Base-by-base conservation (phyloP, 2,797 vertebrate species). In the Falco novaeseelandiae region DNA sequence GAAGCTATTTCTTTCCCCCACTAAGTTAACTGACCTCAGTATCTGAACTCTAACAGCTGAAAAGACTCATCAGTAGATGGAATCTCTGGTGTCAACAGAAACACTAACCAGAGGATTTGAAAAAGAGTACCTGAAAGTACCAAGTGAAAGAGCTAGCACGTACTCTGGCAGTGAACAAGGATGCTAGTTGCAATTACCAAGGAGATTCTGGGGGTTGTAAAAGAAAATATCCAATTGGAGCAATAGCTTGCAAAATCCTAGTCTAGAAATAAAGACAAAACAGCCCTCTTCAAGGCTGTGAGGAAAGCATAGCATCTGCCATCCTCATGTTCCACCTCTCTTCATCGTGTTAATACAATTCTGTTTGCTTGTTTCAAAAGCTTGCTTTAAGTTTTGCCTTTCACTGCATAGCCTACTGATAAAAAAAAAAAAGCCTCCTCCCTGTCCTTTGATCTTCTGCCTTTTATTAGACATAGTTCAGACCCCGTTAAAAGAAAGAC, bases 231-330 rank as follows among this genome's bases (percentile, higher is more conserved):
- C 3, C 40, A 83, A 34, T 6, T 87, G 78, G 74, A 91, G 81
- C 54, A 62, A 49, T 42, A 93, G 38, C 32, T 87, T 51, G 34
- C 26, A 88, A 90, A 94, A 73, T 90, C 49, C 49, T 69, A 91
- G 46, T 29, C 38, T 86, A 90, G 76, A 81, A 89, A 87, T 69
- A 87, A 95, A 22, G 22, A 73, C 67, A 94, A 91, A 87, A 83
- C 30, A 83, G 61, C 14, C 22, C 26, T 67, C 76, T 77, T 83
- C 57, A 61, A 88, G 69, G 40, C 36, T 80, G n/a, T 57, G 83
- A 93, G 91, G 91, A 83, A 73, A 90, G 51, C 36, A 81, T 4
- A 87, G 71, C 76, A 83, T 71, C 65, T 91, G 69, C 23, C 44
- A 36, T 82, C 34, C 48, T 55, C 1, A 1, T 44, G 62, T 79